These are phyloP conservation scores for Lemur catta DNA, from an alignment of 2,797 vertebrate genomes.

Conservation along the genomic window DNA sequence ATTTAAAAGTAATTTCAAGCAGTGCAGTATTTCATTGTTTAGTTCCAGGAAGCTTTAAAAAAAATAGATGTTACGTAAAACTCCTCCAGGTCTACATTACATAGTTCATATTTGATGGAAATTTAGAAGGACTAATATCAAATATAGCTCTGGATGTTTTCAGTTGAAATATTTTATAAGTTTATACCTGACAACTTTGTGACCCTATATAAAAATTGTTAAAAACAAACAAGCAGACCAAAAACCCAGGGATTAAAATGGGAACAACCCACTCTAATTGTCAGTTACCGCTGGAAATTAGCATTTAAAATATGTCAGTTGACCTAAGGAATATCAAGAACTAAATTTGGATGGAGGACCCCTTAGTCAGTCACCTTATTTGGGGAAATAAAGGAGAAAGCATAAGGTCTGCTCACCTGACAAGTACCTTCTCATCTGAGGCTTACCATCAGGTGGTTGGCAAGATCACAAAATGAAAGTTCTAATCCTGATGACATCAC, in stretches of 20 bases:
- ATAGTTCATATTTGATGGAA: not conserved
- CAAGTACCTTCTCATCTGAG: not conserved
- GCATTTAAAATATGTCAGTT: not conserved
- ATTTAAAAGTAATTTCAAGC: not conserved
- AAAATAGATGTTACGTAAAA: not conserved
- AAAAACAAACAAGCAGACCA: not conserved
- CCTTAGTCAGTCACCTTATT: not conserved
- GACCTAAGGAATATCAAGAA: not conserved
- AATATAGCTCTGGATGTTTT: not conserved
- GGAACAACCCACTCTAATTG: not conserved
- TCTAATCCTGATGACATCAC: constrained; percentile 39
- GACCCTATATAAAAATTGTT: not conserved
- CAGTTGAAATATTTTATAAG: not conserved
- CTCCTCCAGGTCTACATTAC: not conserved
- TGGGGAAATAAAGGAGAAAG: constrained; percentile 20
- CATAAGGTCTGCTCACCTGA: not conserved
- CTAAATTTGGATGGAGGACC: not conserved
- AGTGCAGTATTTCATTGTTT: not conserved
- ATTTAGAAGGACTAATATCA: not conserved
- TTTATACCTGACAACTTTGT: not conserved
- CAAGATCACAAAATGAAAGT: not conserved
- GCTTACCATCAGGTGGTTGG: not conserved
- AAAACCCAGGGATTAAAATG: not conserved
- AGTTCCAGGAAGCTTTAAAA: not conserved
- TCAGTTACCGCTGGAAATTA: not conserved